Evolutionary conservation across 1,140 invertebrate genomes (phyloP).

Genomic region (Riptortus pedestris): DNA sequence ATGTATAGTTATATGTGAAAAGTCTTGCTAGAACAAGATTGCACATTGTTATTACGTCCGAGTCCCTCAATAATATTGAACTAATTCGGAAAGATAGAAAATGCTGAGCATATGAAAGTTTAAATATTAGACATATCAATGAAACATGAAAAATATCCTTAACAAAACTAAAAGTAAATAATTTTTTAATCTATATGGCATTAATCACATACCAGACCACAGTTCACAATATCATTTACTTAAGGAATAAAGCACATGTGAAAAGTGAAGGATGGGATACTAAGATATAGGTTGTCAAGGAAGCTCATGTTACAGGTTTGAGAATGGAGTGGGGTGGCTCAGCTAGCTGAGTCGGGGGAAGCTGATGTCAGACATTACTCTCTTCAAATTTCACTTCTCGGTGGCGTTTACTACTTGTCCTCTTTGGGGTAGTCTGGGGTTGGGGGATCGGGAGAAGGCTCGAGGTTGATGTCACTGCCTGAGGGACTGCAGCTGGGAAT

Average conservation of each 20-base stretch:
- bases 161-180: no score
- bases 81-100: no score
- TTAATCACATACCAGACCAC: background rate
- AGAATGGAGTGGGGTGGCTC: conserved; percentile 1
- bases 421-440: conserved; percentile 36
- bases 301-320: conserved; percentile 17
- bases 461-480: conserved; percentile 14
- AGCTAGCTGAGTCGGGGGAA: conserved; percentile 4
- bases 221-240: no score
- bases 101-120: no score
- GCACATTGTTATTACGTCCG: no score
- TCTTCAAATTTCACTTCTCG: conserved; percentile 48
- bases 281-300: background rate
- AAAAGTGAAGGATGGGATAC: conserved; percentile 1
- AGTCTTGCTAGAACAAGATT: no score
- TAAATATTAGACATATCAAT: no score
- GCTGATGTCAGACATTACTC: conserved; percentile 32
- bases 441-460: conserved; percentile 23
- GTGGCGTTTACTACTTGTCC: conserved; percentile 37
- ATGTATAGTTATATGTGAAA: no score
- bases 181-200: no score
- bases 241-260: background rate
- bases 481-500: conserved; percentile 35
- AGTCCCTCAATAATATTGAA: no score
- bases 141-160: no score